Percentiles rank a stretch among this genome's conserved stretches.
Conservation (phyloP, 1,140 invertebrate species). For the Hycleus cichorii region DNA sequence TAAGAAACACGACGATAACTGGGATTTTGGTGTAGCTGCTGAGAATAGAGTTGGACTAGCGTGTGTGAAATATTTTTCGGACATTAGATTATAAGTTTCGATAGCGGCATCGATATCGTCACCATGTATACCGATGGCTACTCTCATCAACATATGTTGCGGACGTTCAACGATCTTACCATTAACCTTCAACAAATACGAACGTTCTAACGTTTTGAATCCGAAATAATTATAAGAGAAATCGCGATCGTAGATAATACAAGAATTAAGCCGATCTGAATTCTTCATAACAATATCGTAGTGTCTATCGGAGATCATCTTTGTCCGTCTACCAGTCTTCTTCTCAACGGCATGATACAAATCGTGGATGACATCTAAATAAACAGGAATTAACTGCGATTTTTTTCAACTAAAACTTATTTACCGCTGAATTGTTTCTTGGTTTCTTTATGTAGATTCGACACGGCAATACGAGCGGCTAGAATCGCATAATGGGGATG, state of each 20-base stretch:
- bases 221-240: constrained; percentile 94
- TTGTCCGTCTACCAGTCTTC: constrained; percentile 58
- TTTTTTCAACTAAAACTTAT: constrained; percentile 7
- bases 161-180: constrained; percentile 93
- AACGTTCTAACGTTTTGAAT: constrained; percentile 95
- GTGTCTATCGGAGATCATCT: constrained; percentile 82
- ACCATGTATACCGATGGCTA: constrained; percentile 92
- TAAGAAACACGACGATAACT: constrained; percentile 94
- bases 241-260: constrained; percentile 96
- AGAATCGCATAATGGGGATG: constrained; percentile 96
- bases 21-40: constrained; percentile 84
- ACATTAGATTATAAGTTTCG: constrained; percentile 94
- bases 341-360: constrained; percentile 72
- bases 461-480: constrained; percentile 92
- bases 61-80: constrained; percentile 96
- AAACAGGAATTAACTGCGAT: neutral
- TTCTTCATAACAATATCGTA: constrained; percentile 82
- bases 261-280: constrained; percentile 85
- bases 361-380: constrained; percentile 85
- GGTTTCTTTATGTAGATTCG: constrained; percentile 96
- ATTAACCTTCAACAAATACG: constrained; percentile 91
- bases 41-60: constrained; percentile 96
- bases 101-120: constrained; percentile 90
- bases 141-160: constrained; percentile 98
- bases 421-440: constrained; percentile 83